Conservation (phyloP, 2,888 invertebrate species). For the Drosophila heteroneura region DNA sequence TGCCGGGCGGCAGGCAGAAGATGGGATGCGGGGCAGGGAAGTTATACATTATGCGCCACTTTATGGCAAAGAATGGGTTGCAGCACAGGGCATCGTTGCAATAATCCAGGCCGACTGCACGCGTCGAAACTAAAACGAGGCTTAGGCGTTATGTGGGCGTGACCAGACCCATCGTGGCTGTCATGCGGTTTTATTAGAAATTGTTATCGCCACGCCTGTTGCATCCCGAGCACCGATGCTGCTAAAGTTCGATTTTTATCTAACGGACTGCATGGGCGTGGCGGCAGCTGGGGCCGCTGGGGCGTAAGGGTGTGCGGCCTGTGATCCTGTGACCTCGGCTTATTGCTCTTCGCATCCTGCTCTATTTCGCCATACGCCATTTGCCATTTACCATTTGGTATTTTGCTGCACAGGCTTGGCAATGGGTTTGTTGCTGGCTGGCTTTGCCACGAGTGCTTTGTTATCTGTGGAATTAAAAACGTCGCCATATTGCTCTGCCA, state of each 20-base stretch:
- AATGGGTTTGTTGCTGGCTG: constrained; percentile 11
- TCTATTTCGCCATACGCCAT: constrained; percentile 38
- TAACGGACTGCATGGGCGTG: constrained; percentile 24
- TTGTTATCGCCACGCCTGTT: constrained; percentile 78
- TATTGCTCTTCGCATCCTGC: constrained; percentile 53
- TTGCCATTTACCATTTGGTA: constrained; percentile 16
- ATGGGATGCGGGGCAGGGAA: neutral
- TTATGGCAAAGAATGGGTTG: constrained; percentile 56
- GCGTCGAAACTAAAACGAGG: constrained; percentile 49
- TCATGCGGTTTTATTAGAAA: constrained; percentile 81
- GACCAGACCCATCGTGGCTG: constrained; percentile 40
- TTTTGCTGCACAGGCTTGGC: constrained; percentile 44
- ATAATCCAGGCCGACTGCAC: constrained; percentile 61
- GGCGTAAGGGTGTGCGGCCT: neutral
- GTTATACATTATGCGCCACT: constrained; percentile 61
- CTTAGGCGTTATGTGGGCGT: constrained; percentile 21
- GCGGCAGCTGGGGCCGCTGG: neutral
- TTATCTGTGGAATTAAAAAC: constrained; percentile 77
- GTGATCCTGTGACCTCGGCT: constrained; percentile 46
- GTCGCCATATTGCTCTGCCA: constrained; percentile 71
- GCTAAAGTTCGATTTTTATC: constrained; percentile 81
- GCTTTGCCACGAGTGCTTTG: constrained; percentile 72
- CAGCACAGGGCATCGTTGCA: constrained; percentile 45
- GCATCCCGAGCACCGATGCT: constrained; percentile 48
- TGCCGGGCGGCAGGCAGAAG: constrained; percentile 33